Base-by-base conservation (phyloP, 1,140 invertebrate species). In the Pseudomyrmex gracilis region DNA sequence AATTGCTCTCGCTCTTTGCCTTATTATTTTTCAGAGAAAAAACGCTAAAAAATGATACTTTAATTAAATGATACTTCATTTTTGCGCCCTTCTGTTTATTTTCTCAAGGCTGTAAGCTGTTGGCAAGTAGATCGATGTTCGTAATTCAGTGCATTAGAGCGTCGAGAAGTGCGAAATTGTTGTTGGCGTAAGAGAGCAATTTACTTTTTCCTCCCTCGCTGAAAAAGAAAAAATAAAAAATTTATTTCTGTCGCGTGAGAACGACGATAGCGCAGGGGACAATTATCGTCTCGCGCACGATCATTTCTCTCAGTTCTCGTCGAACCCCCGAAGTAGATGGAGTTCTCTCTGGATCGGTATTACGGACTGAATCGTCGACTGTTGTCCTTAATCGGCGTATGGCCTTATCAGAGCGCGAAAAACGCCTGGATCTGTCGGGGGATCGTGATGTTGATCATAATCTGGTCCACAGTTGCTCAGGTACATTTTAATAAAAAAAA, bases 331-430 rank as follows among this genome's bases (percentile, higher is more conserved):
- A 15, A 74, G 51, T 53, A 60, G 12, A 83, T 77, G 82, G 60
- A 83, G 17, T 58, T 67, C 10, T 47, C 22, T 4, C 5, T 66
- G 7, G 17, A 67, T 57, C 73, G 15, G 5, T 47, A 73, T 15
- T 82, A 58, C 70, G 70, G 53, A 34, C n/a, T 68, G 45, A 80
- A 84, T 76, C 77, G 61, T 64, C 43, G 71, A 24, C 70, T 83
- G n/a, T 70, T 71, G 49, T 66, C 73, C 17, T 9, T 66, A 4
- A 49, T 60, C 8, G 63, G 82, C 47, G 1, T 60, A 22, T 83
- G 82, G 73, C 73, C 82, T 43, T 76, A 83, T 55, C 53, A 83
- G 1, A 57, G 7, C 3, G 17, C 49, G 8, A 15, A 0, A 13
- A 57, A 61, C 22, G 20, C 20, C 43, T 5, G 43, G 22, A 49